Conservation (phyloP, 2,113 vertebrate species). For the Picathartes gymnocephalus region DNA sequence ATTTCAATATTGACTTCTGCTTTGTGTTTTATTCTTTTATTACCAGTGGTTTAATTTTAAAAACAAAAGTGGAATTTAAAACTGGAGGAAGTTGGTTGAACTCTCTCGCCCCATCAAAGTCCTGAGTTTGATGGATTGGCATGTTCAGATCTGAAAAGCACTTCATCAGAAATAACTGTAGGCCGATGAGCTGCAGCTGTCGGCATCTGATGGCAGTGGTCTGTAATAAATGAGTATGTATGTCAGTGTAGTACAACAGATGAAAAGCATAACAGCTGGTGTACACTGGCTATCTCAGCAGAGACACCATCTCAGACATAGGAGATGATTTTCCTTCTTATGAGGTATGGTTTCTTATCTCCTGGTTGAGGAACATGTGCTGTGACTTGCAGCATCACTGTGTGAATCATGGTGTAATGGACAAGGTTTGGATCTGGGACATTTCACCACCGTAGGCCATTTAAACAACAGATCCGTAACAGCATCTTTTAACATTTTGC, state of each 20-base stretch:
- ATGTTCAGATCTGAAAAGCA: constrained; percentile 33
- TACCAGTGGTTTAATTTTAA: constrained; percentile 39
- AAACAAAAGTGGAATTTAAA: constrained; percentile 46
- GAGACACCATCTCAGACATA: neutral
- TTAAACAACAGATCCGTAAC: neutral
- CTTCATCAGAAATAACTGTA: neutral
- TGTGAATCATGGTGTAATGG: neutral
- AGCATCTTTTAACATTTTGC: neutral
- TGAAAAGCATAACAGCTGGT: neutral
- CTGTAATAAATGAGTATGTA: neutral
- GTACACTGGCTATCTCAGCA: neutral
- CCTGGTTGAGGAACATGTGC: neutral
- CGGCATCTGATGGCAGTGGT: neutral
- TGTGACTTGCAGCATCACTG: neutral
- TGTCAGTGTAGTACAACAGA: neutral
- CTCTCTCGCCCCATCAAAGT: neutral
- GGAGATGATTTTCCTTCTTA: neutral
- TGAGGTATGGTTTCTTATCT: neutral
- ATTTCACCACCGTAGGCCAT: neutral
- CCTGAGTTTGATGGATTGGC: neutral
- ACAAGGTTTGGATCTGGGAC: neutral
- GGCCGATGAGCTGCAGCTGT: constrained; percentile 21
- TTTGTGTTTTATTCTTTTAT: constrained; percentile 29
- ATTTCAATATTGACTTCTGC: constrained; percentile 18
- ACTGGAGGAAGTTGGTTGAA: neutral